Evolutionary conservation across 1,140 invertebrate species (phyloP).

Genomic region (Yoshiicerus persimilis): DNA sequence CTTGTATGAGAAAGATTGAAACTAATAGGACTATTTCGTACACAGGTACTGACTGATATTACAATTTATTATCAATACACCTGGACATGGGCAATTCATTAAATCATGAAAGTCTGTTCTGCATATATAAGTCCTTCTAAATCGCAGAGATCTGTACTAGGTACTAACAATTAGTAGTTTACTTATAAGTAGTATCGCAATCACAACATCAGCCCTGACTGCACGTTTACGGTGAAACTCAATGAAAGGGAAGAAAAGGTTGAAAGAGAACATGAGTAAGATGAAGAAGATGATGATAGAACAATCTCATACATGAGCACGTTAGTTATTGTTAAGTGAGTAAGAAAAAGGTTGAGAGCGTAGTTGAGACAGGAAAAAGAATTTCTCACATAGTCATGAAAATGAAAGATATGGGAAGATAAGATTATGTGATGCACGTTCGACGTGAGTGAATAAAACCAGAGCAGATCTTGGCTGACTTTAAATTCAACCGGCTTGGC

Average conservation of each 20-base stretch:
- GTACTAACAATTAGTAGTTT: neutral
- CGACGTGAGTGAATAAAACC: constrained; percentile 20
- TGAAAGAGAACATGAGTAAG: constrained; percentile 3
- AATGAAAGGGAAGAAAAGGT: constrained; percentile 6
- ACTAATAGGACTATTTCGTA: no score
- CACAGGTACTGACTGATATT: no score
- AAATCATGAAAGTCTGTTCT: neutral
- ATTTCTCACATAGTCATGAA: neutral
- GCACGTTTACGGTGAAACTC: constrained; percentile 18
- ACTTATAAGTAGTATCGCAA: neutral
- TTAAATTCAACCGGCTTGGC: constrained; percentile 12
- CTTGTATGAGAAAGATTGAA: neutral
- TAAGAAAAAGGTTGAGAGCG: neutral
- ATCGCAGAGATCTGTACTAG: no score
- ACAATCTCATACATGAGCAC: neutral
- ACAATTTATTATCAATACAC: no score
- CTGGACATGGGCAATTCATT: no score
- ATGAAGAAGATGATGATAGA: constrained; percentile 4
- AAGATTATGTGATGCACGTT: constrained; percentile 34
- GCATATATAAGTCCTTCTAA: neutral
- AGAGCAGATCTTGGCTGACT: constrained; percentile 31
- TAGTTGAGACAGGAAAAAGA: neutral
- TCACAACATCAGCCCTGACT: neutral
- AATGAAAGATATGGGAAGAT: neutral
- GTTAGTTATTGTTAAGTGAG: neutral